Evolutionary conservation across 1,140 invertebrate species (phyloP), one percentile per base, ranked within the genome.

Genomic region (Hormaphis cornu): DNA sequence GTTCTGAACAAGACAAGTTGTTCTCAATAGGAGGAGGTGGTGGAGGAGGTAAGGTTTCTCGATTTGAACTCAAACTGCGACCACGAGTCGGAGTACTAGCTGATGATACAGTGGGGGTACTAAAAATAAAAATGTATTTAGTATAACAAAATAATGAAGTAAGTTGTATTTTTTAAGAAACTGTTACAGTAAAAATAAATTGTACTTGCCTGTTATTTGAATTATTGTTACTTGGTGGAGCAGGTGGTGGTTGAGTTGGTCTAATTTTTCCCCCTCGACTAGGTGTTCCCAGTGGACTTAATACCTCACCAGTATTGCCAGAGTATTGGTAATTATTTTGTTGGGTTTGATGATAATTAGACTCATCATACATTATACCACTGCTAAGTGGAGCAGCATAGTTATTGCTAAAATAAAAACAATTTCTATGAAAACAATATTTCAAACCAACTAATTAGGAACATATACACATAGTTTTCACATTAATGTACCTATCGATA

Each of bases 171-270:
- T n/a, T n/a, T 22, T 5, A 18, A 22, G 4, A 18, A 6, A 18
- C 14, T 44, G 16, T n/a, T 18, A 12, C 8, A 24, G 8, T 9
- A 26, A 12, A 5, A 53, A n/a, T 37, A 16, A 35, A 24, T 33
- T 30, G 16, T 2, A 33, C 50, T 69, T 48, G 75, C 75, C 75
- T 77, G 30, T 72, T 76, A 69, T 72, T 76, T 24, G 84, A 84
- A 73, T 85, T 86, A 74, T 83, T 86, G 66, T 83, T 83, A 26
- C 84, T 83, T 52, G 90, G 91, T 14, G 91, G 91, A 69, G 90
- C 90, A 59, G 91, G 91, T 63, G 90, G 91, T 66, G 91, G 90
- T 75, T 90, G 86, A 59, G 88, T 85, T n/a, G 91, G 91, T 70
- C 79, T 74, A 69, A 84, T 82, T 75, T 85, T 82, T 48, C 78